These are phyloP conservation scores for Nephotettix cincticeps DNA, from an alignment of 1,140 invertebrate species.

Conservation along the genomic window DNA sequence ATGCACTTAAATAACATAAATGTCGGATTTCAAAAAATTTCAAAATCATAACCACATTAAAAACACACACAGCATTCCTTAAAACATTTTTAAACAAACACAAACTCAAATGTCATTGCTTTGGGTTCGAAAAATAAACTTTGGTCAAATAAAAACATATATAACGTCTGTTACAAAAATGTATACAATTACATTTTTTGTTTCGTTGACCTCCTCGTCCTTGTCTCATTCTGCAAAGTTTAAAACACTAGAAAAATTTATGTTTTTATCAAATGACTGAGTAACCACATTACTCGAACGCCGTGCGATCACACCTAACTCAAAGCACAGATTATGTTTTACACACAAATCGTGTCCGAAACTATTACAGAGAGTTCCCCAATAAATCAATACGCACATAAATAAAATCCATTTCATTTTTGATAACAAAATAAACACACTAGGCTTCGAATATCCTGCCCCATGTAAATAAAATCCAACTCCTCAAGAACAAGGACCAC, in stretches of 20 bases:
- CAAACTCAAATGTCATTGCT: conserved; percentile 19
- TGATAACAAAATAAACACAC: conserved; percentile 35
- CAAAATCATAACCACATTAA: conserved; percentile 16
- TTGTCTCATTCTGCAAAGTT: conserved; percentile 52
- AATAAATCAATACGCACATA: neutral
- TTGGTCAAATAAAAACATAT: conserved; percentile 11
- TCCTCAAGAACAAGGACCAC: conserved; percentile 49
- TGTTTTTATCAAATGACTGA: conserved; percentile 42
- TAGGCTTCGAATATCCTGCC: conserved; percentile 38
- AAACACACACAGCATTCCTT: conserved; percentile 20
- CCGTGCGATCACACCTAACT: conserved; percentile 39
- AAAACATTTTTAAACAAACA: conserved; percentile 17
- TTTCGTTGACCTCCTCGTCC: conserved; percentile 52
- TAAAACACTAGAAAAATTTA: conserved; percentile 42
- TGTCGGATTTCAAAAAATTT: conserved; percentile 1
- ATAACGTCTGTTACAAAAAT: conserved; percentile 15
- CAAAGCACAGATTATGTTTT: conserved; percentile 33
- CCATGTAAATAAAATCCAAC: conserved; percentile 46
- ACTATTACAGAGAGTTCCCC: neutral
- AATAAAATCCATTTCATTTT: conserved; percentile 34
- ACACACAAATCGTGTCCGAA: neutral
- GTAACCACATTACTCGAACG: conserved; percentile 40
- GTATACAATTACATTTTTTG: conserved; percentile 51
- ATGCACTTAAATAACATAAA: conserved; percentile 15
- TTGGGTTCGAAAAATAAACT: neutral